Evolutionary conservation across 2,113 vertebrate genomes (phyloP).

Genomic region (Parotia lawesii): DNA sequence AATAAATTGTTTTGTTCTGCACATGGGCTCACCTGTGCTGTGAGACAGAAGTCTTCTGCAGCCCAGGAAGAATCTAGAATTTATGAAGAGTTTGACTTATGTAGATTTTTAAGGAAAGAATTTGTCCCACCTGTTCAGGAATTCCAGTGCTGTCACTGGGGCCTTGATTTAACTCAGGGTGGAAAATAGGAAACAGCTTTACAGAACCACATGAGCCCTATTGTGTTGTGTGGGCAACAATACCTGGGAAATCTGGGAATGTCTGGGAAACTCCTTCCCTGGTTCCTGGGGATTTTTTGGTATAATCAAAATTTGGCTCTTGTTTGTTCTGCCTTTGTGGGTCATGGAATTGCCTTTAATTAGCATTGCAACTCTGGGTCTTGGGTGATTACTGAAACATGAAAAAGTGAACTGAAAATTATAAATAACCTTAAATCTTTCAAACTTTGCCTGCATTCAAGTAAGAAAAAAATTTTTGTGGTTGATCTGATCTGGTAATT

Average conservation of each 20-base stretch:
- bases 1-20: not conserved
- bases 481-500: not conserved
- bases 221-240: not conserved
- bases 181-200: not conserved
- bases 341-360: not conserved
- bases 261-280: not conserved
- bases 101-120: not conserved
- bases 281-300: rapidly evolving
- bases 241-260: not conserved
- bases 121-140: not conserved
- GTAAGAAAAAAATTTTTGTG: not conserved
- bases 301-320: not conserved
- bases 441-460: not conserved
- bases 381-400: not conserved
- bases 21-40: not conserved
- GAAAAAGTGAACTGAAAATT: not conserved
- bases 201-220: not conserved
- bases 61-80: not conserved
- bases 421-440: not conserved
- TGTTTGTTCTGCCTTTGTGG: not conserved
- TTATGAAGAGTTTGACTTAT: not conserved
- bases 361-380: not conserved
- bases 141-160: not conserved
- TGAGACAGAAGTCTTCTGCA: not conserved
- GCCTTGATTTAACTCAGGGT: not conserved